Evolutionary conservation across 2,888 invertebrate genomes (phyloP).

Genomic region (Drosophila birchii): DNA sequence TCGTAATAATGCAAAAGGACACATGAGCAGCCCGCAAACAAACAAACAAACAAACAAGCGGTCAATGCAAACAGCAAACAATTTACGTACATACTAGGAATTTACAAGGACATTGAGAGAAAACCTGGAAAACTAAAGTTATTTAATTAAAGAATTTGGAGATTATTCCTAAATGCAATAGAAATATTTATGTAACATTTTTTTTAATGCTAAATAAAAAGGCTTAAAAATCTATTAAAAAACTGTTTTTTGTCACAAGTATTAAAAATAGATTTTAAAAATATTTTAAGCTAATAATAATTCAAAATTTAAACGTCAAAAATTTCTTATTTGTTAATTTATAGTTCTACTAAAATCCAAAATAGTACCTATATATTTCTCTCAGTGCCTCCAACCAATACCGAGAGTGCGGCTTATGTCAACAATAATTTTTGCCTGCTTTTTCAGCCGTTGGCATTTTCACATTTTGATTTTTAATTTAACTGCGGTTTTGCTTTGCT

Average conservation of each 20-base stretch:
- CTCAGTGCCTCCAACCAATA: not conserved
- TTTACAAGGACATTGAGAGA: constrained; percentile 1
- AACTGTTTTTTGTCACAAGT: no score
- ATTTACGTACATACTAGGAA: constrained; percentile 12
- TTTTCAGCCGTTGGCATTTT: constrained; percentile 44
- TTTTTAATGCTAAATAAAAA: no score
- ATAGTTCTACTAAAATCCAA: no score
- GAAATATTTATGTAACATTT: no score
- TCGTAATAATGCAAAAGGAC: constrained; percentile 57
- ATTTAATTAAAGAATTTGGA: no score
- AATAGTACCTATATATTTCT: not conserved
- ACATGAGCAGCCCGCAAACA: constrained; percentile 29
- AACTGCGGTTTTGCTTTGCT: constrained; percentile 12
- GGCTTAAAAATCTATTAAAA: no score
- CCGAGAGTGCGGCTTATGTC: constrained; percentile 33
- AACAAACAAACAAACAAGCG: constrained; percentile 35
- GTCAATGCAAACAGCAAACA: constrained; percentile 33
- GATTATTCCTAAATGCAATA: no score
- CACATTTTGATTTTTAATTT: constrained; percentile 51
- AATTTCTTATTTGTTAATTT: no score
- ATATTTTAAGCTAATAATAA: no score
- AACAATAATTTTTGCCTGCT: constrained; percentile 51
- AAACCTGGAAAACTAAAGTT: not conserved
- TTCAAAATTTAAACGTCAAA: no score
- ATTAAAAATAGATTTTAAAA: no score